Base-by-base conservation (phyloP, 1,140 invertebrate species). In the Calephelis nemesis region DNA sequence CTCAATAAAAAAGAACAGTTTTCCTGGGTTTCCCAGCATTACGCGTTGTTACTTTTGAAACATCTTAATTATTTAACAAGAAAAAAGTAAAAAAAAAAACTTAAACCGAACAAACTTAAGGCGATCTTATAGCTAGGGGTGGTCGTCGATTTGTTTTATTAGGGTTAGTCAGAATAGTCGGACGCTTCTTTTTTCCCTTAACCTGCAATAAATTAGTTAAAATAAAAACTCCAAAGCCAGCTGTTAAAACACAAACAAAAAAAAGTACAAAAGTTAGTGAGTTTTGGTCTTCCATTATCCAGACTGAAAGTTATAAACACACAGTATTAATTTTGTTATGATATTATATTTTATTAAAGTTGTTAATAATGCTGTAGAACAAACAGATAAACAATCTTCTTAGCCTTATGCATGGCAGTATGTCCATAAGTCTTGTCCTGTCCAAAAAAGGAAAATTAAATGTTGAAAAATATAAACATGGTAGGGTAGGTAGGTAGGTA, bases 161-260 rank as follows among this genome's bases (percentile, higher is more conserved):
- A 58, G 50, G 19, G 13, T 60, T 45, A 58, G 52, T 67, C 30
- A 30, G 30, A 30, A 15, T 10, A 8, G 5, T 63, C 62, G 58
- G 58, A 40, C 58, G 58, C 58, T 60, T 58, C 65, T 47, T 67
- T 48, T 64, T 48, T 49, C 47, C 54, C 13, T 54, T 58, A 47
- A 67, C 65, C 65, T 67, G 65, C 13, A 72, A 60, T 73, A 47
- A 68, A 72, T 65, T 69, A 71, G 63, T 77, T 72, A 63, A 72
- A 60, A 49, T 54, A 58, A 45, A 58, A 30, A 30, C 19, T 45
- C 52, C 47, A 54, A 52, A 19, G 65, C 65, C 19, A 12, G 52
- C 65, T 66, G 52, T 66, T 66, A 66, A 12, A 40, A 66, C 12
- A 30, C 11, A 40, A 30, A 60, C 6, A 5, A 7, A 45, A 45